Conservation (phyloP, 2,888 invertebrate species). For the Tuta absoluta region DNA sequence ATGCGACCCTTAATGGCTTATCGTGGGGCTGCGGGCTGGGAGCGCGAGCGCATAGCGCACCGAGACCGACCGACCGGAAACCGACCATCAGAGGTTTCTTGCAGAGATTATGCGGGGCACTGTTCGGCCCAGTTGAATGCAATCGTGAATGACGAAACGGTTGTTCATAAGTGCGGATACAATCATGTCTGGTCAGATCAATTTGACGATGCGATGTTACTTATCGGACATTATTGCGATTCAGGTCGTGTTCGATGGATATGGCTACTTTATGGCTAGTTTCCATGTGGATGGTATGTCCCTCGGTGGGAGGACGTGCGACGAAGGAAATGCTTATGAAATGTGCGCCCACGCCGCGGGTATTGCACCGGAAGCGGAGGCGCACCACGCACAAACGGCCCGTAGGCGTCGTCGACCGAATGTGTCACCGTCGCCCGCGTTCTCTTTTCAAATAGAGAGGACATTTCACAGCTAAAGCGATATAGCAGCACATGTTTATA, state of each 20-base stretch:
- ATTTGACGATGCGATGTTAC: constrained; percentile 56
- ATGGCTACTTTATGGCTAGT: constrained; percentile 9
- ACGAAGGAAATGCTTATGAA: constrained; percentile 73
- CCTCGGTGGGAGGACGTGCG: constrained; percentile 62
- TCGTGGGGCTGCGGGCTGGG: constrained; percentile 56
- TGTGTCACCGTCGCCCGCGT: constrained; percentile 38
- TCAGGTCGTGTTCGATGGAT: constrained; percentile 24
- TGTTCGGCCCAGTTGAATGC: constrained; percentile 44
- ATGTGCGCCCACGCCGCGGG: constrained; percentile 62
- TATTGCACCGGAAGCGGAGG: constrained; percentile 67
- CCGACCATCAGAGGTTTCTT: constrained; percentile 49
- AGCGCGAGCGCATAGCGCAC: constrained; percentile 33
- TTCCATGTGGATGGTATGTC: constrained; percentile 40
- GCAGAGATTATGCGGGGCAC: constrained; percentile 49
- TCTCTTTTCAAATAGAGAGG: constrained; percentile 19
- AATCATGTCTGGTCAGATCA: constrained; percentile 55
- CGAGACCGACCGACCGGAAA: constrained; percentile 45
- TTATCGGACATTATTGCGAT: constrained; percentile 50
- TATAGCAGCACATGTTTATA: constrained; percentile 7
- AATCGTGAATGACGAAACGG: constrained; percentile 51
- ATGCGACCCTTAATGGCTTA: constrained; percentile 72
- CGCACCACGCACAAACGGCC: constrained; percentile 50
- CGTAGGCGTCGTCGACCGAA: constrained; percentile 53
- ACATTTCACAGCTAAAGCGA: constrained; percentile 8
- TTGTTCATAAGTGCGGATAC: constrained; percentile 51